phyloP scores from a whole-genome alignment of 1,140 invertebrate genomes.

The Brachionus calyciflorus region DNA sequence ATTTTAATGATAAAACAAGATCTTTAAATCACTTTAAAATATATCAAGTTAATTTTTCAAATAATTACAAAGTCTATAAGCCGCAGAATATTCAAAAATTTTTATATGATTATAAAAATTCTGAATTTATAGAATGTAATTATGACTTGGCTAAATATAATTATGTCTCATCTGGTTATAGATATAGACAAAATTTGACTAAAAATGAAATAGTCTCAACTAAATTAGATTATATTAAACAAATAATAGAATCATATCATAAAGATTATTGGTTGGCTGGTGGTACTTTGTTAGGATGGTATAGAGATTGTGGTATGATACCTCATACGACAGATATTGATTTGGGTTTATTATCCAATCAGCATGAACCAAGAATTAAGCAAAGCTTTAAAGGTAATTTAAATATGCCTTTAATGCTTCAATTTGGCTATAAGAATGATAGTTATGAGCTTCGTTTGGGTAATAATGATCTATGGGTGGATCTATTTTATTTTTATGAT shows the following conservation, averaged over 20 bases:
- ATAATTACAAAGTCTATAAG: neutral
- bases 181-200: neutral
- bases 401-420: neutral
- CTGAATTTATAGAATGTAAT: slow-evolving; percentile 6
- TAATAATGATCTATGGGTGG: neutral
- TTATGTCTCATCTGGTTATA: no score
- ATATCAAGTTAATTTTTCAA: neutral
- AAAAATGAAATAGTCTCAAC: neutral
- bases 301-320: slow-evolving; percentile 11
- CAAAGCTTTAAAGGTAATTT: neutral
- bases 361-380: neutral
- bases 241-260: neutral
- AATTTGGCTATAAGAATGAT: neutral
- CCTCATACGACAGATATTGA: slow-evolving; percentile 12
- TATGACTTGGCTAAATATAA: neutral
- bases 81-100: neutral
- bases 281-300: slow-evolving; percentile 21
- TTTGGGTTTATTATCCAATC: neutral
- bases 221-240: neutral
- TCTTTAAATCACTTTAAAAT: no score
- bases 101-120: neutral
- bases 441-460: slow-evolving; percentile 5
- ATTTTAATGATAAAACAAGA: neutral
- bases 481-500: slow-evolving; percentile 10
- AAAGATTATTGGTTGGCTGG: slow-evolving; percentile 1